Evolutionary conservation across 2,888 invertebrate genomes (phyloP), one percentile per base, ranked within the genome.

Genomic region (Lasioglossum pauxillum): DNA sequence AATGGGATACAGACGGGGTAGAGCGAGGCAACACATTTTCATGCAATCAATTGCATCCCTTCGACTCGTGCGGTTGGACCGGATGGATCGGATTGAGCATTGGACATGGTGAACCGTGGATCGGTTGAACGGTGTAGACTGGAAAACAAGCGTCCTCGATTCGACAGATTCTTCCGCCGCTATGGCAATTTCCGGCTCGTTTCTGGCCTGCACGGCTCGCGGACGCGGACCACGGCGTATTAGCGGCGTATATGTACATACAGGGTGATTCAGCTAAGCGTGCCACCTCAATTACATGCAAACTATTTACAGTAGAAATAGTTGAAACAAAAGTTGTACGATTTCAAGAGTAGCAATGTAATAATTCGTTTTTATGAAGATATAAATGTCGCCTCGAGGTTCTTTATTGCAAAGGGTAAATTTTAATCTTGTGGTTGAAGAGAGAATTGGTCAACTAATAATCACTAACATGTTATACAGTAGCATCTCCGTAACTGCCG

Each of bases 91-190:
- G 83, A 89, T 88, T 88, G 89, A 85, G 83, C 89, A 79, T 90
- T 88, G 83, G 89, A 88, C 82, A 78, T 78, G 82, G 83, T 67
- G 83, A 77, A 81, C 83, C 82, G 60, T 83, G 69, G 84, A 90
- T 90, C 86, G 84, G 85, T 88, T 82, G 77, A 80, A 73, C 81
- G 85, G 78, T 81, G 84, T 82, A 86, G 89, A 89, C 85, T 84
- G 85, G 89, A 85, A 89, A 89, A 89, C 89, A 86, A 88, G 88
- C 86, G 87, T 86, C 87, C 88, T 84, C 88, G 88, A 90, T 90
- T 89, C 87, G 90, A 88, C 81, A 86, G 80, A 90, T 89, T 90
- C 90, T 89, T 90, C 89, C 90, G 87, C 84, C 73, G 75, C 81
- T 88, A 82, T 82, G 83, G 82, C 88, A 90, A 90, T 90, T 90